Evolutionary conservation across 1,140 invertebrate genomes (phyloP), one percentile per base, ranked within the genome.

Genomic region (Leptinotarsa undecemlineata): DNA sequence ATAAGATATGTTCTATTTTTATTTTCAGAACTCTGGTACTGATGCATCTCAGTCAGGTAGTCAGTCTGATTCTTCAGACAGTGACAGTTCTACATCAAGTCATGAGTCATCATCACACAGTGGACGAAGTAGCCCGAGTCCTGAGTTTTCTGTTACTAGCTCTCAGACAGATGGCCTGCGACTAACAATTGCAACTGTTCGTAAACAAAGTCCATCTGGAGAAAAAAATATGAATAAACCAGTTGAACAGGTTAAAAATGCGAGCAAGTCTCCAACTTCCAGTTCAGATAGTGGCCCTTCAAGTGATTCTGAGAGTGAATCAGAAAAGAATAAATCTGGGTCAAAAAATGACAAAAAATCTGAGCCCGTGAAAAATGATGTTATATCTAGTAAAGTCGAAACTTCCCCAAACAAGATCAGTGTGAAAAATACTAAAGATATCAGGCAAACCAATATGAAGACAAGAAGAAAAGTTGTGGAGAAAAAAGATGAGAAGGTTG

Each of bases 21-120:
- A n/a, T 71, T 84, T 82, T 68, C 74, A 85, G 84, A 84, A 83
- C 75, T 85, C 84, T 62, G 82, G 79, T 23, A 82, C 79, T 75
- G 83, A 84, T 74, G 83, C 78, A 60, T 85, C 83, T 13, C 82
- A 81, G 69, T 83, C 82, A 8, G 82, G 82, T 63, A 82, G 81
- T 51, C 82, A 82, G 73, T 81, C 81, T 20, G 82, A 83, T 74
- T 82, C 81, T 33, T 85, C 83, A 14, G 84, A 85, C 75, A 82
- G 81, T 19, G 84, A 85, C 63, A 84, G 78, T 76, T 84, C 84
- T 17, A 82, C 81, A 60, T 82, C 83, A 48, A 84, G 82, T 51
- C 79, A 79, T 74, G 82, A 79, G 42, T 84, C 84, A 21, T 82
- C 81, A 15, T 83, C 84, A 17, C 73, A 78, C 2, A 78, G 77